Base-by-base conservation (phyloP, 1,140 invertebrate species). In the Coelopa frigida region DNA sequence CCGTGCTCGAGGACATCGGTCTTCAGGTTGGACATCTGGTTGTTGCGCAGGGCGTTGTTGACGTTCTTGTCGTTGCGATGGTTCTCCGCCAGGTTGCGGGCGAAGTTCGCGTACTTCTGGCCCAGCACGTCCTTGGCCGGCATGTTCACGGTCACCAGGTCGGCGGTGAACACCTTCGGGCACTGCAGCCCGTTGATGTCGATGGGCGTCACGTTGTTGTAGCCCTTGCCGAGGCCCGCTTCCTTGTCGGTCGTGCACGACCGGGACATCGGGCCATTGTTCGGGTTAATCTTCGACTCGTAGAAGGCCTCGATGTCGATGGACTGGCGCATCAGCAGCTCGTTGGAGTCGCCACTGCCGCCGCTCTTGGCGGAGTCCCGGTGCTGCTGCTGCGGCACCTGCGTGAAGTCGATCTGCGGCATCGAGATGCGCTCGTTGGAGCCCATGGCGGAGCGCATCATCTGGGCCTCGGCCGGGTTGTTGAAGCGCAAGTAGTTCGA, bases 401-500 rank as follows among this genome's bases (percentile, higher is more conserved):
- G 65, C 4, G 55, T 63, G 15, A 68, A 68, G 35, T 68, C 65
- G 17, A 68, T 61, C 26, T 68, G 64, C n/a, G 65, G 78, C 81
- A 88, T 86, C 3, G 87, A 88, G 32, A 88, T 83, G 53, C 86
- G 73, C 3, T 80, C 65, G 35, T 68, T 68, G 44, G 65, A 68
- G 50, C 65, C 65, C 59, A 68, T 68, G 0, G 65, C 58, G 5
- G 65, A 68, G n/a, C 61, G 89, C 73, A 92, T 83, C 46, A 89
- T 76, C 57, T 84, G 81, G 2, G 89, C 89, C 64, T 92, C 87
- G 36, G 83, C 84, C 0, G 89, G 89, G 71, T 92, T 87, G 66
- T 94, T 94, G 73, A 91, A 94, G 8, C 89, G 79, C 61, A 94
- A 81, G 62, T 87, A 89, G 60, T 87, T 89, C 10, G 88, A 91